A percentile compares a stretch with the other conserved stretches of the same genome.
Conservation (phyloP, 2,888 invertebrate genomes). For the Yponomeuta plumbellus region DNA sequence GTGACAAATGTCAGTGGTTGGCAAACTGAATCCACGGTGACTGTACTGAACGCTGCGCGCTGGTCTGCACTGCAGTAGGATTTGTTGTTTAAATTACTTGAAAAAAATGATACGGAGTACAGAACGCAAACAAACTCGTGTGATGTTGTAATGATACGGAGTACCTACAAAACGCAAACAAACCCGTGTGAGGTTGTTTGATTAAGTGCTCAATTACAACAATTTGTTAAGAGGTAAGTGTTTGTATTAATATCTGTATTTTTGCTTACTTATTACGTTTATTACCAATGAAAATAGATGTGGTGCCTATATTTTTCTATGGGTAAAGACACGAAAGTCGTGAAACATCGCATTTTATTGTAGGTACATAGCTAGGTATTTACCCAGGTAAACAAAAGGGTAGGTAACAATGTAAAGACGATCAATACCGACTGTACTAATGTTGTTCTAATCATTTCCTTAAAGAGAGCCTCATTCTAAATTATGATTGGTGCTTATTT, state of each 20-base stretch:
- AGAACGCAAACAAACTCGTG: background rate
- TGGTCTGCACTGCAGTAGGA: background rate
- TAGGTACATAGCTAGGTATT: no score
- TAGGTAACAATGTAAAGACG: no score
- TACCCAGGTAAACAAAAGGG: no score
- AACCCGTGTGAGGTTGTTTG: background rate
- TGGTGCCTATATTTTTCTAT: no score
- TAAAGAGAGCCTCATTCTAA: no score
- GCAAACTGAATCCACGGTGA: background rate
- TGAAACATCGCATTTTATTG: no score
- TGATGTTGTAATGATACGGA: background rate
- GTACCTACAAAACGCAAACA: background rate
- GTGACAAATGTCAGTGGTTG: constrained; percentile 10
- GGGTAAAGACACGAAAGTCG: no score
- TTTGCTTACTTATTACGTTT: background rate
- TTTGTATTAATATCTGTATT: background rate
- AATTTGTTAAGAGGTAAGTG: background rate
- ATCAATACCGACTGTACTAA: no score
- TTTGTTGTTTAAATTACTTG: background rate
- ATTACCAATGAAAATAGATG: background rate
- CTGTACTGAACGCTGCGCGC: background rate
- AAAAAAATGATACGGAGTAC: background rate
- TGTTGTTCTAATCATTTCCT: no score
- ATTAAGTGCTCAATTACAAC: background rate
- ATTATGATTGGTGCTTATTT: no score